Conservation (phyloP, 2,888 invertebrate genomes). For the Tetramorium bicarinatum region DNA sequence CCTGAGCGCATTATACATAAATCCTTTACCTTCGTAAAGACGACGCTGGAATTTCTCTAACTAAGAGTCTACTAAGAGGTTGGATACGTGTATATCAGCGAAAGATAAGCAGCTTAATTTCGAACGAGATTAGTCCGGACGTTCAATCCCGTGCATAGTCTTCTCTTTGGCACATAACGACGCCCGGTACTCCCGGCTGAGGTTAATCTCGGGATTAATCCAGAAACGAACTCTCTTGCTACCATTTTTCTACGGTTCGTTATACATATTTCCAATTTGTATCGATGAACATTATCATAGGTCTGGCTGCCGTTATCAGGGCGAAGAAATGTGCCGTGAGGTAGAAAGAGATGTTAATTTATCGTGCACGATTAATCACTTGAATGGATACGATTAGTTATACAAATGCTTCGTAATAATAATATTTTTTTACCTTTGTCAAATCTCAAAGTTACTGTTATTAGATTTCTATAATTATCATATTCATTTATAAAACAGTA, state of each 20-base stretch:
- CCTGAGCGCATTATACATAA: slow-evolving; percentile 56
- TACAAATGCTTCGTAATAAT: neutral
- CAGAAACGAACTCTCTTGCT: slow-evolving; percentile 67
- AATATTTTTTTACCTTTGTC: neutral
- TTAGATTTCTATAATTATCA: neutral
- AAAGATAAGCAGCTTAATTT: slow-evolving; percentile 78
- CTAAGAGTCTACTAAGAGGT: slow-evolving; percentile 60
- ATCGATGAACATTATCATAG: slow-evolving; percentile 25
- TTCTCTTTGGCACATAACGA: slow-evolving; percentile 71
- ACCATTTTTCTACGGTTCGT: slow-evolving; percentile 62
- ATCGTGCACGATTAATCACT: neutral
- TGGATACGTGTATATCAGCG: slow-evolving; percentile 63
- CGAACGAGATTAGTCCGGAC: slow-evolving; percentile 73
- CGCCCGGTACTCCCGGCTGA: slow-evolving; percentile 61
- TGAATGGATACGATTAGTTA: neutral
- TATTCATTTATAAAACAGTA: neutral
- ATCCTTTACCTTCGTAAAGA: slow-evolving; percentile 50
- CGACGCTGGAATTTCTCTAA: slow-evolving; percentile 57
- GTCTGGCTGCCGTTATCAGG: neutral
- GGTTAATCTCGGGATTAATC: slow-evolving; percentile 76
- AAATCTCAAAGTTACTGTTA: neutral
- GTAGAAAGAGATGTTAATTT: neutral
- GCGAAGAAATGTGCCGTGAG: neutral
- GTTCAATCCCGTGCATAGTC: slow-evolving; percentile 74
- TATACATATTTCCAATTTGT: slow-evolving; percentile 63